Evolutionary conservation across 2,113 vertebrate species (phyloP).

Genomic region (Oostethus manadensis): DNA sequence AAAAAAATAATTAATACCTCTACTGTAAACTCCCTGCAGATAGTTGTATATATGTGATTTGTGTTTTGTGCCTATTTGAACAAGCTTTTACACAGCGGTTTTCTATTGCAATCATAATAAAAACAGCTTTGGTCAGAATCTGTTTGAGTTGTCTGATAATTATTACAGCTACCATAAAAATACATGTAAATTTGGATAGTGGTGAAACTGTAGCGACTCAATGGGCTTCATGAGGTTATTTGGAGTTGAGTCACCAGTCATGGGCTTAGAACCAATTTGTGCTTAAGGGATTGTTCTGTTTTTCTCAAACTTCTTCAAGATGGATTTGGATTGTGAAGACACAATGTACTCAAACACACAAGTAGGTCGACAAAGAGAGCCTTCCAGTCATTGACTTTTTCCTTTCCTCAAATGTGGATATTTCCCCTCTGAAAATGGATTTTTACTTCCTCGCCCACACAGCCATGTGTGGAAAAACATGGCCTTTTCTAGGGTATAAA

Average conservation of each 20-base stretch:
- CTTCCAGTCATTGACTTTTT: not conserved
- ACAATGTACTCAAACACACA: not conserved
- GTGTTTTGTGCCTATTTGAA: too few species aligned
- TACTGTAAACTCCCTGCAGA: too few species aligned
- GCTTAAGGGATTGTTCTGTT: not conserved
- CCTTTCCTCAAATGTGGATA: not conserved
- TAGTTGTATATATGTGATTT: too few species aligned
- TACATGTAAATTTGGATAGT: not conserved
- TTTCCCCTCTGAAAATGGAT: not conserved
- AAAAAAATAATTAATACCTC: too few species aligned
- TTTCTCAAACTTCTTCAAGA: not conserved
- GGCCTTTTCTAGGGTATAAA: not conserved
- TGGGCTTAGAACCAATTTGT: not conserved
- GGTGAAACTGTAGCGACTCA: not conserved
- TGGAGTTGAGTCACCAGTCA: not conserved
- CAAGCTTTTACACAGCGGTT: too few species aligned
- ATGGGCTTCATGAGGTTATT: not conserved
- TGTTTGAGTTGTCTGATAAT: too few species aligned
- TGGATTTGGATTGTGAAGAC: not conserved
- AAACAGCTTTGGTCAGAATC: too few species aligned
- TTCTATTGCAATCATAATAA: too few species aligned
- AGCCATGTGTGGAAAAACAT: too few species aligned
- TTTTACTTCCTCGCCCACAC: not conserved
- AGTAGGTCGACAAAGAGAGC: not conserved
- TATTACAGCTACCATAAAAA: not conserved